Conservation (phyloP, 2,113 vertebrate genomes). For the Sitta europaea region DNA sequence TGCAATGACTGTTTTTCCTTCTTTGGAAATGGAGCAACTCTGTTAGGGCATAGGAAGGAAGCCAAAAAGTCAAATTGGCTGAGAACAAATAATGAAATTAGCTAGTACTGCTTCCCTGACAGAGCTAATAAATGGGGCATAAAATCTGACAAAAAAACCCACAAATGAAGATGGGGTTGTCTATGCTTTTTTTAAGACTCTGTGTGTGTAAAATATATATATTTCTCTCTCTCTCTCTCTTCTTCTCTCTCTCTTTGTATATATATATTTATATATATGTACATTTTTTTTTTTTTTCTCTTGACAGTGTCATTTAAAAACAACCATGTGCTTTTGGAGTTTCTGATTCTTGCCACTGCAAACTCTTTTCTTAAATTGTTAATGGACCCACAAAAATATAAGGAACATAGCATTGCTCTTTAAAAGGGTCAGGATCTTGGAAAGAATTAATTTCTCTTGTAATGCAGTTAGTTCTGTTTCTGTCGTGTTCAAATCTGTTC, state of each 20-base stretch:
- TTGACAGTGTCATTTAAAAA: neutral
- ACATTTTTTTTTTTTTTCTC: neutral
- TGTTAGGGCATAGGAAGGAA: slow-evolving; percentile 35
- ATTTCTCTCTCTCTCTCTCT: neutral
- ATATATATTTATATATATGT: fast-evolving
- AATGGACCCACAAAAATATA: neutral
- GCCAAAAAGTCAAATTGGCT: slow-evolving; percentile 54
- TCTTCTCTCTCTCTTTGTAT: fast-evolving
- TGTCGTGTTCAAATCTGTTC: slow-evolving; percentile 32
- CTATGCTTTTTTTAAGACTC: neutral
- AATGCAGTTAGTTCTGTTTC: slow-evolving; percentile 52
- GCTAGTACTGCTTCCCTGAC: neutral
- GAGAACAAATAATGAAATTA: slow-evolving; percentile 50
- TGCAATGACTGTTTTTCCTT: slow-evolving; percentile 19
- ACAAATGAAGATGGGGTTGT: neutral
- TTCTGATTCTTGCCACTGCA: neutral
- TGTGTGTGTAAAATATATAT: neutral
- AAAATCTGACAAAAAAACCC: neutral
- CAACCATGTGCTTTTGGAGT: neutral
- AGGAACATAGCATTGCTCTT: slow-evolving; percentile 12
- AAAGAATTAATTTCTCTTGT: neutral
- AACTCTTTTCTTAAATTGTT: neutral
- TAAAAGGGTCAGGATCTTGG: slow-evolving; percentile 24
- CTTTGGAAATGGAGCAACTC: slow-evolving; percentile 40
- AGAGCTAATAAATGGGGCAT: slow-evolving; percentile 30